Base-by-base conservation (phyloP, 2,888 invertebrate species). In the Gortyna flavago region DNA sequence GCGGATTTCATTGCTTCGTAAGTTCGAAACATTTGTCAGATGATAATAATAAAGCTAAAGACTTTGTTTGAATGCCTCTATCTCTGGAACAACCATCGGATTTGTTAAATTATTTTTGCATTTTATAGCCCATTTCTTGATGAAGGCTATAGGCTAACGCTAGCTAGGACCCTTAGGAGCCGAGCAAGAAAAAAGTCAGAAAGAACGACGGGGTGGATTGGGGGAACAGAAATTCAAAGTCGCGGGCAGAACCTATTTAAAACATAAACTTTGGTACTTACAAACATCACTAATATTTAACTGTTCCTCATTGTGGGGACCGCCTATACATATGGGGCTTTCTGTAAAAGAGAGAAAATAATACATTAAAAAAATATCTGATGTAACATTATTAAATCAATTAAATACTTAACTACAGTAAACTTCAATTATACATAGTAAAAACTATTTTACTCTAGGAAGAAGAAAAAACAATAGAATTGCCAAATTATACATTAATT, bases 221-320 rank as follows among this genome's bases (percentile, higher is more conserved):
- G 16, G 44, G 44, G 16, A 5, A 44, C 16, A 44, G 5, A 44
- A 16, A 44, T 44, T 44, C 44, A 2, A 44, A 5, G 5, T 51
- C 18, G 21, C 21, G 51, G 8, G 21, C 51, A 21, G 51, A 51
- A 48, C 9, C 25, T 54, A 11, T 54, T 54, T 54, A 54, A 54
- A n/a, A 57, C n/a, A 57, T 57, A 57, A 57, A 57, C n/a, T 57
- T n/a, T n/a, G 0, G 90, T 97, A 98, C 98, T 98, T 96, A 98
- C 98, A 97, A 97, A 98, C 98, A 97, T 98, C 98, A 97, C 98
- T 98, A 95, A 98, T 97, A 94, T 98, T 97, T 93, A 98, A 94
- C 90, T 94, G 93, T 81, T 95, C 97, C 87, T 94, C 97, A 95
- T 97, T 94, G 83, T 95, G 95, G 85, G 91, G 93, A 82, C 75